phyloP scores from a whole-genome alignment of 2,113 vertebrate genomes.

The Xiphorhynchus elegans region DNA sequence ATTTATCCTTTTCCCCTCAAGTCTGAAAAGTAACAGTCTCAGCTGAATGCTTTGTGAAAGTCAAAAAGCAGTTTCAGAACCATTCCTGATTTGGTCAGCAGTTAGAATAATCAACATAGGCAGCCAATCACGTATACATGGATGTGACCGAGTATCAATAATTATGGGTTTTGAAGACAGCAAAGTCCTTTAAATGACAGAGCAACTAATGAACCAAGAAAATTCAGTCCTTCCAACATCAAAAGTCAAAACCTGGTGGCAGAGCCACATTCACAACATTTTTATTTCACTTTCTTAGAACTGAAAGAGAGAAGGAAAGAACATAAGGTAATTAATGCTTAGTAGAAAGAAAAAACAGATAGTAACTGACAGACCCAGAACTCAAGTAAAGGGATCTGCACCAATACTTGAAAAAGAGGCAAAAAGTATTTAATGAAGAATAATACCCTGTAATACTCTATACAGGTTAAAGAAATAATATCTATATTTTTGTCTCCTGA shows the following conservation, averaged over 20 bases:
- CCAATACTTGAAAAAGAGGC: neutral
- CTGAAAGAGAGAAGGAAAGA: neutral
- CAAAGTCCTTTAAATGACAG: neutral
- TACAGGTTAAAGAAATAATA: neutral
- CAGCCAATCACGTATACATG: neutral
- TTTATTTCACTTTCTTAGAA: neutral
- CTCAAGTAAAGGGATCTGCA: neutral
- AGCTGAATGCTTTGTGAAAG: neutral
- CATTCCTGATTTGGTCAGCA: neutral
- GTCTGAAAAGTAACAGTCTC: neutral
- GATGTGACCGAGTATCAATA: neutral
- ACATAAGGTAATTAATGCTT: neutral
- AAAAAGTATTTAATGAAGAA: neutral
- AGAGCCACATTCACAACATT: neutral
- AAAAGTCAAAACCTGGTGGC: neutral
- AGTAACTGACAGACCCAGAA: neutral
- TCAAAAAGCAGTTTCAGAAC: neutral
- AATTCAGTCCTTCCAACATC: neutral
- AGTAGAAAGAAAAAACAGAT: neutral
- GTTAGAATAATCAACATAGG: neutral
- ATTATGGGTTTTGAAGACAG: neutral
- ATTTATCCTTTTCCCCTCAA: neutral
- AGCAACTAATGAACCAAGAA: neutral
- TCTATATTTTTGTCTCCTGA: neutral
- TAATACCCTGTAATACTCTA: neutral